These are phyloP conservation scores for Ophion ellenae DNA, from an alignment of 2,888 invertebrate genomes.

Conservation along the genomic window DNA sequence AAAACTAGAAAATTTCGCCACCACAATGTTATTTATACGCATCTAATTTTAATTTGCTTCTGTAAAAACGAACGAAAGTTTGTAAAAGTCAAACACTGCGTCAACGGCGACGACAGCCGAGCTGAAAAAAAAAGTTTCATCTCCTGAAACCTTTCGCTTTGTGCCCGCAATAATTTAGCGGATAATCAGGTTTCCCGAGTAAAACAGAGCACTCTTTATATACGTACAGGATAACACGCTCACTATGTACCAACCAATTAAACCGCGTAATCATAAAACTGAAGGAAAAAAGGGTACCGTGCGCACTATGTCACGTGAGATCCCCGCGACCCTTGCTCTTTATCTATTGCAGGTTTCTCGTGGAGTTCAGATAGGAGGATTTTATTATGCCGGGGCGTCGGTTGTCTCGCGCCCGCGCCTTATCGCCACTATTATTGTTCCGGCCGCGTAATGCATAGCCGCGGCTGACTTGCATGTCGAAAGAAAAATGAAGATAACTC, in stretches of 20 bases:
- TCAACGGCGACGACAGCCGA: too few species aligned
- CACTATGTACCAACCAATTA: constrained; percentile 19
- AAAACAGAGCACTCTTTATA: neutral
- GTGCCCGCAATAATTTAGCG: neutral
- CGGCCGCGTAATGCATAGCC: neutral
- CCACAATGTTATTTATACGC: too few species aligned
- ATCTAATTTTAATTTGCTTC: too few species aligned
- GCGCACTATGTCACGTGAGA: constrained; percentile 37
- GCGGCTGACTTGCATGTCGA: neutral
- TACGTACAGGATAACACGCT: neutral
- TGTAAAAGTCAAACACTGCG: too few species aligned
- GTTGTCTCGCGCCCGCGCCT: constrained; percentile 33
- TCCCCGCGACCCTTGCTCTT: constrained; percentile 61
- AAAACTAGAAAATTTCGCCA: too few species aligned
- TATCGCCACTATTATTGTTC: constrained; percentile 4
- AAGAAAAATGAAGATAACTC: neutral
- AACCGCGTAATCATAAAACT: constrained; percentile 28
- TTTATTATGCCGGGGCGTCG: constrained; percentile 34
- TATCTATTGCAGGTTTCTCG: constrained; percentile 41
- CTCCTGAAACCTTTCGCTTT: neutral
- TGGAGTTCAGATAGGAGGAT: constrained; percentile 20
- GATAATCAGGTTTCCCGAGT: constrained; percentile 17
- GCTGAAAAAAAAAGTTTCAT: neutral
- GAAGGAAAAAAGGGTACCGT: constrained; percentile 2
- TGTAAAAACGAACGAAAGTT: too few species aligned